A percentile compares a stretch with the other conserved stretches of the same genome.
Conservation (phyloP, 1,140 invertebrate genomes). For the Belonocnema kinseyi region DNA sequence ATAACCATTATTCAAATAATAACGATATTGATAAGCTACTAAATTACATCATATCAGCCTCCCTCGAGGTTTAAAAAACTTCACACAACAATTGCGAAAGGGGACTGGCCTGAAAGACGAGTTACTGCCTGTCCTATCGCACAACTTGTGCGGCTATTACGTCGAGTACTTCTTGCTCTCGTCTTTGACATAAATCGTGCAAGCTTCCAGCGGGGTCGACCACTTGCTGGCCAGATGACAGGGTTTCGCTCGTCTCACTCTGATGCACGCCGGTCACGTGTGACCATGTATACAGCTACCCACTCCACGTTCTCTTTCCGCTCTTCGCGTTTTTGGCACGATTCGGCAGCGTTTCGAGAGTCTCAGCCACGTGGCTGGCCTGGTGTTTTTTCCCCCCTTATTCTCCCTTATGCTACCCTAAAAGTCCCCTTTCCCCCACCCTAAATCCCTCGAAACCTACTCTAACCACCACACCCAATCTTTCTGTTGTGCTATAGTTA, state of each 20-base stretch:
- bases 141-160: not conserved
- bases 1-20: too few relatives aligned
- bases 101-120: slow-evolving; percentile 6
- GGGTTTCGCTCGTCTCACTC: slow-evolving; percentile 49
- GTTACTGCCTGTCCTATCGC: not conserved
- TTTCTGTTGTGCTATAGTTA: slow-evolving; percentile 27
- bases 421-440: slow-evolving; percentile 20
- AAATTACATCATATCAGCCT: not conserved
- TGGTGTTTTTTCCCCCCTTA: slow-evolving; percentile 42
- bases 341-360: slow-evolving; percentile 9
- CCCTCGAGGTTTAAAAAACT: not conserved
- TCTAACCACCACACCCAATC: slow-evolving; percentile 32
- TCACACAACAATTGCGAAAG: not conserved
- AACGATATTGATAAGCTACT: not conserved
- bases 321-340: slow-evolving; percentile 29
- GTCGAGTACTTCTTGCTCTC: slow-evolving; percentile 40
- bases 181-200: slow-evolving; percentile 57
- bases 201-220: slow-evolving; percentile 54
- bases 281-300: slow-evolving; percentile 10
- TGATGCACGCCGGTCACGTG: slow-evolving; percentile 45
- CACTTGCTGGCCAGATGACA: slow-evolving; percentile 62
- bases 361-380: slow-evolving; percentile 47
- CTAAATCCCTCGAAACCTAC: slow-evolving; percentile 15
- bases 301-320: slow-evolving; percentile 5
- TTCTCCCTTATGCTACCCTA: not conserved